phyloP scores from a whole-genome alignment of 2,113 vertebrate genomes.

The Hipposideros armiger region DNA sequence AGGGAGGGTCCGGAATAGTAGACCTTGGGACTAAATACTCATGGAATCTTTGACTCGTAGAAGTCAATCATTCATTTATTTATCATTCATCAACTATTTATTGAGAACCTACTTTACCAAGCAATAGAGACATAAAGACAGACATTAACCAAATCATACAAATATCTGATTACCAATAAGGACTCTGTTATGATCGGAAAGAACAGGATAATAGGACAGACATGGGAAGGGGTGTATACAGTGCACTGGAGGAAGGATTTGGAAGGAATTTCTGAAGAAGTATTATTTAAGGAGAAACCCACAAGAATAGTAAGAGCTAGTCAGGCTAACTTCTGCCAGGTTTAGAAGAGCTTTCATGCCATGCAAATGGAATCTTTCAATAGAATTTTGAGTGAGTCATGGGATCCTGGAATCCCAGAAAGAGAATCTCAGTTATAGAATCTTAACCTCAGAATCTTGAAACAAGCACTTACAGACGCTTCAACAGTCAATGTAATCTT shows the following conservation, averaged over 20 bases:
- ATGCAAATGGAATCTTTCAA: neutral
- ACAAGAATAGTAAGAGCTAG: neutral
- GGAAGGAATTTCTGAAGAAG: neutral
- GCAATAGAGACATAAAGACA: neutral
- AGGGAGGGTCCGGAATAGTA: neutral
- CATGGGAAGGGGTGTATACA: neutral
- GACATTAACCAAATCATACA: neutral
- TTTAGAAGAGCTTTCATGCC: neutral
- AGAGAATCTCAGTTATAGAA: neutral
- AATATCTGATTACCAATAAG: neutral
- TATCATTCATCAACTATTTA: constrained; percentile 36
- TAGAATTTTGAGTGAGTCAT: neutral
- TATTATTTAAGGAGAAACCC: constrained; percentile 11
- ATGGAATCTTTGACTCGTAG: neutral
- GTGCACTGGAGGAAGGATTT: neutral
- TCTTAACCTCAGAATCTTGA: neutral
- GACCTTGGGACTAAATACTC: neutral
- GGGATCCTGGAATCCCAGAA: neutral
- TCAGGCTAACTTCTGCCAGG: neutral
- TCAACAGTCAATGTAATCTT: neutral
- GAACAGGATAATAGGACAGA: neutral
- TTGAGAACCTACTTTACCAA: neutral
- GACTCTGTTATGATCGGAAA: neutral
- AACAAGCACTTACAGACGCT: neutral
- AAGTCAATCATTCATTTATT: neutral